phyloP scores from a whole-genome alignment of 30 jellyfish, hydroid and myxozoan genomes.

The Aurelia sp. region DNA sequence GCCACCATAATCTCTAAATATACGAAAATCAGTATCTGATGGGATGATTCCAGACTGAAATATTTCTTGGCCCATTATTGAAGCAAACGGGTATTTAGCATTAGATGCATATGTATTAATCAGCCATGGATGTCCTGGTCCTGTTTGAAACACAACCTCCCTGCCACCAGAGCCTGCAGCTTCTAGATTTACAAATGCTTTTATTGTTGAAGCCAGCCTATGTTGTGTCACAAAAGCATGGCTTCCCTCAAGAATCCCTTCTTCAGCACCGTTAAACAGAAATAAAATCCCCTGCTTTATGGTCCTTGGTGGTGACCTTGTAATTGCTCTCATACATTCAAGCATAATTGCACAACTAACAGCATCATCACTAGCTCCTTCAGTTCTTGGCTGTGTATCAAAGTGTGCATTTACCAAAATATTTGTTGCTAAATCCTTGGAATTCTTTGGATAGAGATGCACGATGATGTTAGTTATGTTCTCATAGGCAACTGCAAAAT shows the following conservation, averaged over 20 bases:
- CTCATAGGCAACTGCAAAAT: slow-evolving; percentile 76
- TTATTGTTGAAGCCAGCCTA: slow-evolving; percentile 62
- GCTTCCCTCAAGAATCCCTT: slow-evolving; percentile 89
- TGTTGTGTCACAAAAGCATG: slow-evolving; percentile 94
- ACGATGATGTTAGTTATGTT: slow-evolving; percentile 90
- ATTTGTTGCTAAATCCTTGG: slow-evolving; percentile 33
- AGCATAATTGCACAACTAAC: slow-evolving; percentile 98
- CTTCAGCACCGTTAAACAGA: slow-evolving; percentile 99
- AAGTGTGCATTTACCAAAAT: slow-evolving; percentile 84
- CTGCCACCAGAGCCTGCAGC: slow-evolving; percentile 99
- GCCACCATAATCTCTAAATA: slow-evolving; percentile 86
- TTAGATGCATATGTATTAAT: slow-evolving; percentile 77
- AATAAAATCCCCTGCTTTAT: slow-evolving; percentile 90
- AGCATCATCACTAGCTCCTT: slow-evolving; percentile 98
- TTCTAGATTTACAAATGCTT: slow-evolving; percentile 92
- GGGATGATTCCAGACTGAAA: slow-evolving; percentile 94
- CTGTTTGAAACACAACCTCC: slow-evolving; percentile 95
- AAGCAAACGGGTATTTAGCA: slow-evolving; percentile 90
- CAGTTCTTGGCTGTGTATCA: slow-evolving; percentile 89
- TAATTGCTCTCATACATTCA: slow-evolving; percentile 79
- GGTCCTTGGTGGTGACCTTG: slow-evolving; percentile 78
- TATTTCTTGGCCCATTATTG: slow-evolving; percentile 94
- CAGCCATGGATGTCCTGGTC: slow-evolving; percentile 99
- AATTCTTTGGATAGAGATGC: slow-evolving; percentile 72
- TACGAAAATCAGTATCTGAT: slow-evolving; percentile 97